These are phyloP conservation scores for Oceanodroma leucorhoa DNA, from an alignment of 2,797 vertebrate genomes.

Conservation along the genomic window DNA sequence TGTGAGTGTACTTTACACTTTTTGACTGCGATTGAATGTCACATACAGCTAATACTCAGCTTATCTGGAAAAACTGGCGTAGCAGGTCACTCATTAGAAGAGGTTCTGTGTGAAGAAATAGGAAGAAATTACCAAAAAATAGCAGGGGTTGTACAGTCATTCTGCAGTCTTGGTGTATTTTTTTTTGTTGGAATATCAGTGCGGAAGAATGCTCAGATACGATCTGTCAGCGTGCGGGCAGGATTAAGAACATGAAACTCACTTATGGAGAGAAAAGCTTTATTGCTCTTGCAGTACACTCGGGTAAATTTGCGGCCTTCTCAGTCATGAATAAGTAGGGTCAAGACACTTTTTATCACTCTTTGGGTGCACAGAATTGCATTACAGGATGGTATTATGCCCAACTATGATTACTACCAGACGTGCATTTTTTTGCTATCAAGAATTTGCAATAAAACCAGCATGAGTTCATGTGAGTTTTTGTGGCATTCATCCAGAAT, in stretches of 20 bases:
- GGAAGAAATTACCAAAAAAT: background rate
- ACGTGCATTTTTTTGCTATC: constrained; percentile 47
- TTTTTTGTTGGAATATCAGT: background rate
- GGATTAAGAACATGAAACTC: background rate
- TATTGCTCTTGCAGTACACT: background rate
- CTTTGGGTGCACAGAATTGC: constrained; percentile 43
- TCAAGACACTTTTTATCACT: constrained; percentile 59
- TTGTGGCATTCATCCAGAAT: constrained; percentile 43
- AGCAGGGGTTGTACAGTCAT: background rate
- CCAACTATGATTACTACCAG: constrained; percentile 67
- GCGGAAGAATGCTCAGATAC: background rate
- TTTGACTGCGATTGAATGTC: background rate
- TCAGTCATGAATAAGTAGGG: constrained; percentile 41
- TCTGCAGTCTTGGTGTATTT: background rate
- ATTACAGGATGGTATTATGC: constrained; percentile 56
- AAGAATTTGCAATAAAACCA: constrained; percentile 61
- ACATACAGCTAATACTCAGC: background rate
- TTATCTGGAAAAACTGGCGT: background rate
- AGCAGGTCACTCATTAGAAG: background rate
- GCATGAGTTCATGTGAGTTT: constrained; percentile 54
- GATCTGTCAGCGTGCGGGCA: background rate
- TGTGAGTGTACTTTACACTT: background rate
- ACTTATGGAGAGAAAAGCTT: background rate
- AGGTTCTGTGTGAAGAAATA: background rate
- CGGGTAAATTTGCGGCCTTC: background rate